Evolutionary conservation across 2,888 invertebrate species (phyloP).

Genomic region (Pollenia amentaria): DNA sequence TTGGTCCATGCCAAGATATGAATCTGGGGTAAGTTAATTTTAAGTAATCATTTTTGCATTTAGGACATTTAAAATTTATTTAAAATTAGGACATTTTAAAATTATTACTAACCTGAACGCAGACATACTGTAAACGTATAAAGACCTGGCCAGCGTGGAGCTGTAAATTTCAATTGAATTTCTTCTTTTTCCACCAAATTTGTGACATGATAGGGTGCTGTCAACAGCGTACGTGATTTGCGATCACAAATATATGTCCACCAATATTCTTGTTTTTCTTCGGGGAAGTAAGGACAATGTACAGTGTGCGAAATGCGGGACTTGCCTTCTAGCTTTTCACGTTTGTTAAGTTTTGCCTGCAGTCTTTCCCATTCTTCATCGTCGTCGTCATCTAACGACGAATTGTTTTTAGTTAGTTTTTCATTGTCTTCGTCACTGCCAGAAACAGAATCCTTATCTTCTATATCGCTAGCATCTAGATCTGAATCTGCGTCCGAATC

Average conservation of each 20-base stretch:
- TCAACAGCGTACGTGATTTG: conserved; percentile 95
- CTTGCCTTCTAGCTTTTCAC: conserved; percentile 96
- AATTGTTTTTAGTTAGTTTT: conserved; percentile 86
- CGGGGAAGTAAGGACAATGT: conserved; percentile 98
- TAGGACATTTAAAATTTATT: neutral
- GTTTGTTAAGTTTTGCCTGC: conserved; percentile 93
- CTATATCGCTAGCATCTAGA: conserved; percentile 85
- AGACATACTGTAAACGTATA: conserved; percentile 97
- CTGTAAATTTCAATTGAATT: conserved; percentile 97
- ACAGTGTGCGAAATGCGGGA: conserved; percentile 98
- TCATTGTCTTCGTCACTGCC: conserved; percentile 87
- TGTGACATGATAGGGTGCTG: conserved; percentile 97
- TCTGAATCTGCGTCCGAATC: conserved; percentile 84
- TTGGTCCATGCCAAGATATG: conserved; percentile 98
- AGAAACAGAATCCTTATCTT: conserved; percentile 84
- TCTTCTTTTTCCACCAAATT: conserved; percentile 95
- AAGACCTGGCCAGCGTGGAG: conserved; percentile 96
- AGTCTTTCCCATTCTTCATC: conserved; percentile 97
- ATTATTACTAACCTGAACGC: conserved; percentile 88
- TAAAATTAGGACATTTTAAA: neutral
- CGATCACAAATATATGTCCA: conserved; percentile 99
- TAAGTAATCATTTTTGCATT: neutral
- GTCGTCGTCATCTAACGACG: conserved; percentile 87
- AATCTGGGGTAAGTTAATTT: conserved; percentile 86
- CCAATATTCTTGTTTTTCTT: conserved; percentile 99